Evolutionary conservation across 2,888 invertebrate species (phyloP), one percentile per base, ranked within the genome.

Genomic region (Himalopsyche anomala): DNA sequence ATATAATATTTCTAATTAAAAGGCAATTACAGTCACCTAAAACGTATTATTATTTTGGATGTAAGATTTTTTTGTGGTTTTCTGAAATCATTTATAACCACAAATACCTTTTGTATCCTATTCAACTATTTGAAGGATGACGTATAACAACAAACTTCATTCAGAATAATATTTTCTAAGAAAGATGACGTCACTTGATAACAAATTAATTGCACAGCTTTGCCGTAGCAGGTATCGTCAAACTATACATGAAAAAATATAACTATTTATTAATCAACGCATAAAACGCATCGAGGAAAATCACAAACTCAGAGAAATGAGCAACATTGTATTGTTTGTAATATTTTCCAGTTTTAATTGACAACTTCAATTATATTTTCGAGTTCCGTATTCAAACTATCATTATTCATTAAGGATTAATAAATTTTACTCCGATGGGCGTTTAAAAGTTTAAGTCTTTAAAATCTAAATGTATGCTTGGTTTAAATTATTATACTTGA

Each of bases 91-190:
- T n/a, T 28, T 51, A 51, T 62, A 2, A 62, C 62, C 62, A 62
- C 62, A 62, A 62, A 62, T 8, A 62, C 62, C 62, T 62, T 19
- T 62, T 62, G 62, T 62, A 62, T 62, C 62, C 62, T 62, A 19
- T 62, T 62, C 11, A 19, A 19, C 62, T 11, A 19, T 62, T 62
- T 19, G 62, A 62, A 62, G 62, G 62, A 62, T 62, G 62, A 62
- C 62, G 62, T 28, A n/a, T 62, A 28, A 62, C 19, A 62, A 62
- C 19, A n/a, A 19, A 62, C 62, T 62, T 62, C 19, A 62, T 19
- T 56, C 56, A n/a, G 56, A n/a, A 56, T 19, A 51, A 51, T 19
- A 28, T 62, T 62, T 62, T 62, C 8, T 62, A 62, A 62, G 15
- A 62, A 28, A 62, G 5, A 19, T 62, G 62, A 62, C 62, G 62